These are phyloP conservation scores for Oreochromis mossambicus DNA, from an alignment of 2,797 vertebrate genomes.

Conservation along the genomic window DNA sequence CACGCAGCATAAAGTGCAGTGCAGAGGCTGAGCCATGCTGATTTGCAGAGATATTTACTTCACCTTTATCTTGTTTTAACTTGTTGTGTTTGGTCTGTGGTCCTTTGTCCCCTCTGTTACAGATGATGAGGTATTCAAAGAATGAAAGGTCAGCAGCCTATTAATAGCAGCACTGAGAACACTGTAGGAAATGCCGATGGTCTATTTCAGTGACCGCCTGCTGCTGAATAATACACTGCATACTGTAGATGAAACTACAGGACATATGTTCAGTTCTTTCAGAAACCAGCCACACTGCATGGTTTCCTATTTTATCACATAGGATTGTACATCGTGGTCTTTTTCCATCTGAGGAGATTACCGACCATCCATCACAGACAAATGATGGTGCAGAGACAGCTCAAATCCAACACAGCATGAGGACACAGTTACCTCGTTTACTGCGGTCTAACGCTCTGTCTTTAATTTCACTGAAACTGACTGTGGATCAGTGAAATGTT, in stretches of 20 bases:
- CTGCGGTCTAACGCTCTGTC: background rate
- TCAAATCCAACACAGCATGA: background rate
- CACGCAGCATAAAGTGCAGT: background rate
- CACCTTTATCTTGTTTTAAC: background rate
- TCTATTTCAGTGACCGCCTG: background rate
- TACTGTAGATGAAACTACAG: background rate
- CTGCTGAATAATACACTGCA: background rate
- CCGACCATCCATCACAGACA: background rate
- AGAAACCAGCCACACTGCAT: background rate
- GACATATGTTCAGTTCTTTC: background rate
- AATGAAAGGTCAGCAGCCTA: slow-evolving; percentile 56
- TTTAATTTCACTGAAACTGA: background rate
- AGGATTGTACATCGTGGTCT: background rate
- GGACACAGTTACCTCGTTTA: background rate
- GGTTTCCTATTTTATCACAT: background rate
- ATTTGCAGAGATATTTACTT: background rate
- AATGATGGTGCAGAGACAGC: background rate
- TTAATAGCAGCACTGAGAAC: slow-evolving; percentile 32
- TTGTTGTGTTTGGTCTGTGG: background rate
- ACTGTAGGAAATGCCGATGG: slow-evolving; percentile 22
- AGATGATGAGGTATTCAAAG: background rate
- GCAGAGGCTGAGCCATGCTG: background rate
- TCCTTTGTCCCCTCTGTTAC: background rate
- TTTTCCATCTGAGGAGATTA: background rate
- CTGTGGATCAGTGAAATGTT: background rate